phyloP scores from a whole-genome alignment of 1,140 invertebrate genomes.

The Helicoverpa armigera region DNA sequence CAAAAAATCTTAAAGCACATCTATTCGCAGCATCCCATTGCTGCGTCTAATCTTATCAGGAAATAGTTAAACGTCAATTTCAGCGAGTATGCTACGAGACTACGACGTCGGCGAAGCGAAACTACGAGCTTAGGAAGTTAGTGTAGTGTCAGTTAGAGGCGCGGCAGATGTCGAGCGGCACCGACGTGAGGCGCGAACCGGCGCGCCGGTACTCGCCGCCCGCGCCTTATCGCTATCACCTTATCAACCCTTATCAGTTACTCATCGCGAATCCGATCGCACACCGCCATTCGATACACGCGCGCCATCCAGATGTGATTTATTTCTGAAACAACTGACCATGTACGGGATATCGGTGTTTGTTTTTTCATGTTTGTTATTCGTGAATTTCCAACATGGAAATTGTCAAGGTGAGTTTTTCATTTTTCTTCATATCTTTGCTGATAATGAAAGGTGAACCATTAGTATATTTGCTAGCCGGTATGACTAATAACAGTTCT shows the following conservation, averaged over 20 bases:
- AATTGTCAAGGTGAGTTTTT: constrained; percentile 70
- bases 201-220: constrained; percentile 63
- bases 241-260: constrained; percentile 83
- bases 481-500: not conserved
- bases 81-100: constrained; percentile 21
- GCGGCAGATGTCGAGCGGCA: constrained; percentile 71
- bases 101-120: constrained; percentile 7
- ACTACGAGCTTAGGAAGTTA: not conserved
- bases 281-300: constrained; percentile 67
- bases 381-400: constrained; percentile 62
- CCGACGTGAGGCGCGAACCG: constrained; percentile 71
- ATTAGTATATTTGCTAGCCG: not conserved
- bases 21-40: not conserved
- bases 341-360: constrained; percentile 68
- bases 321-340: constrained; percentile 56
- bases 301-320: constrained; percentile 70
- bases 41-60: constrained; percentile 18
- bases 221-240: constrained; percentile 70
- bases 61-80: constrained; percentile 12
- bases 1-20: not conserved
- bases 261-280: constrained; percentile 82
- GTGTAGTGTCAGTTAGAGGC: constrained; percentile 58
- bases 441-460: no score
- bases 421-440: constrained; percentile 18
- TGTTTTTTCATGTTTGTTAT: constrained; percentile 65